A percentile compares a stretch with the other conserved stretches of the same genome.
Evolutionary conservation across 2,113 vertebrate genomes (phyloP).

Genomic region (Centropus bengalensis): DNA sequence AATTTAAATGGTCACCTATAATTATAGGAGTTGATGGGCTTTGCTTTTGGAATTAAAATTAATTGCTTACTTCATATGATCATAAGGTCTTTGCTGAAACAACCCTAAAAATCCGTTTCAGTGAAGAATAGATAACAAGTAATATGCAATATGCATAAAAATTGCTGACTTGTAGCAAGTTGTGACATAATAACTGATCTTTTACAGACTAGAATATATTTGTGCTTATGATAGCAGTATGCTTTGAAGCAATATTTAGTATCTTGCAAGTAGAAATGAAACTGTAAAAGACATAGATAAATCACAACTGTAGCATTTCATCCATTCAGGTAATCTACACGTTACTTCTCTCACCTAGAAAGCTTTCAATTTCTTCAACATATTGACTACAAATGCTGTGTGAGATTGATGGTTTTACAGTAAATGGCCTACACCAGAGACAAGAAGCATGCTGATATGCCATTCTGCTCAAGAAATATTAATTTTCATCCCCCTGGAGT

Average conservation of each 20-base stretch:
- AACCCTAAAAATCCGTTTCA: not conserved
- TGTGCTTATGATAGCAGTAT: not conserved
- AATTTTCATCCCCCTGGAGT: not conserved
- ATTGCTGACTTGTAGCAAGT: not conserved
- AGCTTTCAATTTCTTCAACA: not conserved
- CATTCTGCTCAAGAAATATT: not conserved
- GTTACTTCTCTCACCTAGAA: not conserved
- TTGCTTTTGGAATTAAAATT: not conserved
- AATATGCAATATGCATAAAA: not conserved
- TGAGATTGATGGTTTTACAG: not conserved
- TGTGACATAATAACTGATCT: not conserved
- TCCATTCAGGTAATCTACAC: not conserved
- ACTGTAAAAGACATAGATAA: not conserved
- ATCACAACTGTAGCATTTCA: not conserved
- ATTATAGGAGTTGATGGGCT: not conserved
- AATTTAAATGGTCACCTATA: not conserved
- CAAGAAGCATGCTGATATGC: not conserved
- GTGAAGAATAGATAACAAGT: not conserved
- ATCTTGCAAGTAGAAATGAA: not conserved
- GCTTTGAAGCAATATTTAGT: not conserved
- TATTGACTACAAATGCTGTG: not conserved
- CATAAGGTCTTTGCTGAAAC: not conserved
- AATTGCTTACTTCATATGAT: not conserved
- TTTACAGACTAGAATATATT: not conserved
- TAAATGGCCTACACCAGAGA: not conserved